These are phyloP conservation scores for Dendropsophus ebraccatus DNA, from an alignment of 2,113 vertebrate genomes.

Conservation along the genomic window DNA sequence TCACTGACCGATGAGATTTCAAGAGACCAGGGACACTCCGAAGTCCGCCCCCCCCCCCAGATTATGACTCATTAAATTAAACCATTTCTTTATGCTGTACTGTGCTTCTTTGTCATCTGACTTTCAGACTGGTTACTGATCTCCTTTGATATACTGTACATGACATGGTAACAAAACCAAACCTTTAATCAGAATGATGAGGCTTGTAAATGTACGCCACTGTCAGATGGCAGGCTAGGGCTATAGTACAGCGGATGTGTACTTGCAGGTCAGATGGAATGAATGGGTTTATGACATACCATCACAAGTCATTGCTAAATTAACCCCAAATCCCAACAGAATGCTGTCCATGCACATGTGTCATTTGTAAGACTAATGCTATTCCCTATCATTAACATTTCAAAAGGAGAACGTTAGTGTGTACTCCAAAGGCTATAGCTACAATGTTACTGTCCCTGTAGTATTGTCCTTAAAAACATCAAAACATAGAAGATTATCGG, in stretches of 20 bases:
- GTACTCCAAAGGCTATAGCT: background rate
- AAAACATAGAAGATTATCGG: no score
- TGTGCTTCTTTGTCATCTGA: constrained; percentile 77
- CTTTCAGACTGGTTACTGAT: constrained; percentile 78
- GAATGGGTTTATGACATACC: constrained; percentile 71
- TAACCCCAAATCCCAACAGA: constrained; percentile 66
- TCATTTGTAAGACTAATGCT: constrained; percentile 11
- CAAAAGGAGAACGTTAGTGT: background rate
- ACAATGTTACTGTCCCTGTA: background rate
- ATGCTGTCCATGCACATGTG: constrained; percentile 3
- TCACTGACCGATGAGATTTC: constrained; percentile 61
- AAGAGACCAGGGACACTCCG: constrained; percentile 63
- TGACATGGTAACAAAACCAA: constrained; percentile 77
- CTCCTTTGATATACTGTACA: constrained; percentile 80
- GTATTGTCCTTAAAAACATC: background rate
- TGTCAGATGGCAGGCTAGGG: constrained; percentile 70
- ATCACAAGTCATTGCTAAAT: constrained; percentile 68
- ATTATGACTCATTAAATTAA: constrained; percentile 73
- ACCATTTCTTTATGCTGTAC: constrained; percentile 68
- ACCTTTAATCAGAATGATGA: constrained; percentile 82
- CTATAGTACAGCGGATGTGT: constrained; percentile 73
- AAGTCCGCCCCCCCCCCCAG: constrained; percentile 64
- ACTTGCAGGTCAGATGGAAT: constrained; percentile 78
- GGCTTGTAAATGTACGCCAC: constrained; percentile 73
- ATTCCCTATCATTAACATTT: background rate